Conservation (phyloP, 2,888 invertebrate genomes). For the Xestia rhomboidea region DNA sequence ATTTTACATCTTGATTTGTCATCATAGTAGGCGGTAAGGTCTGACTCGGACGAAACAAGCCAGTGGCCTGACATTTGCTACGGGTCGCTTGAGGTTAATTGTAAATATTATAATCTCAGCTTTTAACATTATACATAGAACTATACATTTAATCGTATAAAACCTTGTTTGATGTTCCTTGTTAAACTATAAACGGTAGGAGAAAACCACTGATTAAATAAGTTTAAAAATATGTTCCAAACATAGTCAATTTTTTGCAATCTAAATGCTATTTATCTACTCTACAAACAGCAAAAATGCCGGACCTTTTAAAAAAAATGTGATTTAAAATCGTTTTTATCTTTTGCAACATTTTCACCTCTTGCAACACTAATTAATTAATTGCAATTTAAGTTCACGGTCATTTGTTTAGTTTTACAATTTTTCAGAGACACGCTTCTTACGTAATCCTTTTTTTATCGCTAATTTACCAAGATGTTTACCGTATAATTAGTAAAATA, state of each 20-base stretch:
- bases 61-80: slow-evolving; percentile 47
- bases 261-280: not conserved
- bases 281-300: not conserved
- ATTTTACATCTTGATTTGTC: no score
- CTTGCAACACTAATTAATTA: slow-evolving; percentile 46
- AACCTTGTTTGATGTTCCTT: not conserved
- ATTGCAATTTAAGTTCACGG: slow-evolving; percentile 53
- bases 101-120: slow-evolving; percentile 43
- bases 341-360: slow-evolving; percentile 46
- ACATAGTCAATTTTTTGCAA: not conserved
- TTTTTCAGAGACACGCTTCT: slow-evolving; percentile 10
- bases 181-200: not conserved
- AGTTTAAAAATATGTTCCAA: not conserved
- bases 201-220: not conserved
- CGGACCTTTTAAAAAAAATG: slow-evolving; percentile 18
- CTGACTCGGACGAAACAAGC: slow-evolving; percentile 9
- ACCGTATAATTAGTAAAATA: not conserved
- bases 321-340: slow-evolving; percentile 23
- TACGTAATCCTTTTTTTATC: slow-evolving; percentile 9
- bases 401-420: slow-evolving; percentile 35
- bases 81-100: slow-evolving; percentile 57
- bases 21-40: not conserved
- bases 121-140: slow-evolving; percentile 18
- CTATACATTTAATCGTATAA: not conserved
- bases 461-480: not conserved